These are phyloP conservation scores for Chaenocephalus aceratus DNA, from an alignment of 2,113 vertebrate genomes.

Conservation along the genomic window DNA sequence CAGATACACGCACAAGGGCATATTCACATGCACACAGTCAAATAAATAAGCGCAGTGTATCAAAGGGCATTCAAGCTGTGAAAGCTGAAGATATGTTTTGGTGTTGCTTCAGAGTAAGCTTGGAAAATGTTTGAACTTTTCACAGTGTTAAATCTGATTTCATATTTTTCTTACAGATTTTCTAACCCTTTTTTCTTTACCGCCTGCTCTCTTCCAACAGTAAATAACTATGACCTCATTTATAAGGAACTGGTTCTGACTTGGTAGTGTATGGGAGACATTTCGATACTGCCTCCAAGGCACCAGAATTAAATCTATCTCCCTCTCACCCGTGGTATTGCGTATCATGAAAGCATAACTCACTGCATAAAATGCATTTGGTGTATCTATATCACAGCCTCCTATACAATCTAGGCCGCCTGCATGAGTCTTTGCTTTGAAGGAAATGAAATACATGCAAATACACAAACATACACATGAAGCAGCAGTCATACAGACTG, in stretches of 20 bases:
- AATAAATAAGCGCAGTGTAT: background rate
- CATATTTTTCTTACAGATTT: background rate
- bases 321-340: slow-evolving; percentile 5
- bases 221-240: slow-evolving; percentile 48
- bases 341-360: slow-evolving; percentile 32
- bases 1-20: background rate
- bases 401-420: background rate
- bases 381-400: slow-evolving; percentile 27
- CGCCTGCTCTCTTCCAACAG: background rate
- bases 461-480: slow-evolving; percentile 28
- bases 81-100: background rate
- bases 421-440: slow-evolving; percentile 23
- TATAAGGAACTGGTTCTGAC: slow-evolving; percentile 22
- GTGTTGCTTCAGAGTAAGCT: slow-evolving; percentile 6
- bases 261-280: slow-evolving; percentile 26
- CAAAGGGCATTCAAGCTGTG: slow-evolving; percentile 14
- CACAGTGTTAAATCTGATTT: background rate
- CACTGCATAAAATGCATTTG: slow-evolving; percentile 43
- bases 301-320: slow-evolving; percentile 21
- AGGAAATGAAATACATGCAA: slow-evolving; percentile 31
- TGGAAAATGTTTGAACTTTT: slow-evolving; percentile 14
- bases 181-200: slow-evolving; percentile 7
- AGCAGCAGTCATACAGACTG: slow-evolving; percentile 5
- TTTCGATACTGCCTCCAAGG: slow-evolving; percentile 33
- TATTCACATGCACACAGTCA: background rate